Percentiles rank a stretch among this genome's conserved stretches.
These are phyloP conservation scores for Acronicta alni DNA, from an alignment of 2,888 invertebrate species.

Conservation along the genomic window DNA sequence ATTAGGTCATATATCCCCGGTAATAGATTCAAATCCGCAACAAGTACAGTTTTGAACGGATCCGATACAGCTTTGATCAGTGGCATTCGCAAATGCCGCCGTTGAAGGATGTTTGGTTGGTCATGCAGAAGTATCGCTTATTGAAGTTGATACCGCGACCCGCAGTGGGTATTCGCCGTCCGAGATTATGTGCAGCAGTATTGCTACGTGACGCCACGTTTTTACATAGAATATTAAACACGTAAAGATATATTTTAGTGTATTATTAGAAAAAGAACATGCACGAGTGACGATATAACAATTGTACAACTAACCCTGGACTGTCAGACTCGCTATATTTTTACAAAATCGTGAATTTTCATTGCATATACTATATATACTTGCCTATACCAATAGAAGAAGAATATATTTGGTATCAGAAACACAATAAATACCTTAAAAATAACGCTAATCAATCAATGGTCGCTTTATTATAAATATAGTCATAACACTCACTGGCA, in stretches of 20 bases:
- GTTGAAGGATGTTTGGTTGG: constrained; percentile 62
- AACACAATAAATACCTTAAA: too few species aligned
- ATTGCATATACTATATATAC: too few species aligned
- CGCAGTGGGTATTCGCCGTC: constrained; percentile 38
- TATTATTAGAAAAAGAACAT: too few species aligned
- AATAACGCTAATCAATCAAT: too few species aligned
- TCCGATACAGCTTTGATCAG: constrained; percentile 64
- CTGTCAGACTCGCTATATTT: too few species aligned
- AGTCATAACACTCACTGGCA: too few species aligned
- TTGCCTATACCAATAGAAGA: too few species aligned
- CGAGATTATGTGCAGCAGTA: constrained; percentile 67
- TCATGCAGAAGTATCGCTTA: constrained; percentile 83
- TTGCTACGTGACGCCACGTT: constrained; percentile 63
- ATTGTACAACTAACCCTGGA: too few species aligned
- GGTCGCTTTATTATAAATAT: too few species aligned
- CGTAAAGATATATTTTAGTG: neutral
- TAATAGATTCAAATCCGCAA: constrained; percentile 60
- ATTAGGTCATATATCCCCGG: constrained; percentile 56
- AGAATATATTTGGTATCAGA: too few species aligned
- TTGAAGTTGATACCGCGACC: constrained; percentile 76
- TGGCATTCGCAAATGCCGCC: constrained; percentile 65
- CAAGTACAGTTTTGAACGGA: constrained; percentile 43
- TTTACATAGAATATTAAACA: constrained; percentile 46
- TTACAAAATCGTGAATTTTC: too few species aligned
- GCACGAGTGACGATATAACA: too few species aligned